phyloP scores from a whole-genome alignment of 2,797 vertebrate genomes.

The Anabacerthia variegaticeps region DNA sequence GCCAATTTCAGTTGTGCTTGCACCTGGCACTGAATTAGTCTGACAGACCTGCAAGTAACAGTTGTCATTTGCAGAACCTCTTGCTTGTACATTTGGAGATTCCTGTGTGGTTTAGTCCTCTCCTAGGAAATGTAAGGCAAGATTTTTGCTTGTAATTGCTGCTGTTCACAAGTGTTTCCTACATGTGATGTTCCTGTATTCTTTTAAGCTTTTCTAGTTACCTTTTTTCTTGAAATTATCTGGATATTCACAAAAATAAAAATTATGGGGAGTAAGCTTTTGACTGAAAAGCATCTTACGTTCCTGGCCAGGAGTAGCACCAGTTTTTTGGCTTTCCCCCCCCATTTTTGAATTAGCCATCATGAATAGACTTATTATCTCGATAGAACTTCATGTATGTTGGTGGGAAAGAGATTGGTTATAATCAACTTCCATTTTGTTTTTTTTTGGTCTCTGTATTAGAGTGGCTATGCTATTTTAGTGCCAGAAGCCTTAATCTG shows the following conservation, averaged over 20 bases:
- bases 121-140: not conserved
- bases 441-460: not conserved
- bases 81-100: not conserved
- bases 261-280: not conserved
- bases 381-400: not conserved
- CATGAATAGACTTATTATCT: not conserved
- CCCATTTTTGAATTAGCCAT: not conserved
- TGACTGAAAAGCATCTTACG: not conserved
- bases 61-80: not conserved
- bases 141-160: not conserved
- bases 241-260: not conserved
- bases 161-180: not conserved
- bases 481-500: not conserved
- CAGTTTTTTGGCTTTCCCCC: not conserved
- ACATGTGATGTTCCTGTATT: not conserved
- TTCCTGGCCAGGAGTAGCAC: not conserved
- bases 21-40: constrained; percentile 29
- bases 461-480: not conserved
- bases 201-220: not conserved
- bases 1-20: constrained; percentile 6
- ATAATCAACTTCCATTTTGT: not conserved
- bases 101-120: not conserved
- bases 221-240: not conserved
- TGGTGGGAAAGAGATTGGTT: not conserved
- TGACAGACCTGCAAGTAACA: not conserved